These are phyloP conservation scores for Muntiacus muntjak DNA, from an alignment of 2,113 vertebrate species.

Conservation along the genomic window DNA sequence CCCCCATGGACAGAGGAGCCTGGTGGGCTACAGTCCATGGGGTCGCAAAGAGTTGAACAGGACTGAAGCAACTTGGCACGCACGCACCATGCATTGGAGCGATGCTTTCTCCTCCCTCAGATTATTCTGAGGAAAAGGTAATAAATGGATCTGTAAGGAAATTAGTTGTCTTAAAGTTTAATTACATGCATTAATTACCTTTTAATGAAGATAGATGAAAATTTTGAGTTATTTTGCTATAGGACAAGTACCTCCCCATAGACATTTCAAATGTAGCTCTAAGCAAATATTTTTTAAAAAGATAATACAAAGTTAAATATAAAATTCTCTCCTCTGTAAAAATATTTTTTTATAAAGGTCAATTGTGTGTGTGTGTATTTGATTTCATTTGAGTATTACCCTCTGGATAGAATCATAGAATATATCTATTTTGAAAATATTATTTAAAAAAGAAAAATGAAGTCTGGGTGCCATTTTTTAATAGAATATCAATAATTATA, in stretches of 20 bases:
- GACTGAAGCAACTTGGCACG: not conserved
- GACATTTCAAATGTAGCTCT: not conserved
- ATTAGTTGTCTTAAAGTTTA: not conserved
- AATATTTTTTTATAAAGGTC: not conserved
- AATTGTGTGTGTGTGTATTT: not conserved
- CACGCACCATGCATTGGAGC: not conserved
- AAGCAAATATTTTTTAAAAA: not conserved
- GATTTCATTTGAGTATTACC: not conserved
- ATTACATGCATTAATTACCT: not conserved
- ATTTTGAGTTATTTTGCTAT: not conserved
- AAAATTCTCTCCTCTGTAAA: not conserved
- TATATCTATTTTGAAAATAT: not conserved
- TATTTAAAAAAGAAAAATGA: not conserved
- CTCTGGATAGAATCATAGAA: not conserved
- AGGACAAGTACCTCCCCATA: not conserved
- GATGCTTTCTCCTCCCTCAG: not conserved
- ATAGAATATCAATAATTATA: not conserved
- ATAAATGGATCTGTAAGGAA: not conserved
- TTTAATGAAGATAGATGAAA: not conserved
- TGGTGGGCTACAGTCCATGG: not conserved
- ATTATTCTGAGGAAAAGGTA: not conserved
- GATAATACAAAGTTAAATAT: slow-evolving; percentile 1
- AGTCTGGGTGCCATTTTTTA: not conserved
- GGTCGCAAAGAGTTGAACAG: not conserved
- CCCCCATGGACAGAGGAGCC: not conserved